These are phyloP conservation scores for Sesamia inferens DNA, from an alignment of 2,888 invertebrate species.

Conservation along the genomic window DNA sequence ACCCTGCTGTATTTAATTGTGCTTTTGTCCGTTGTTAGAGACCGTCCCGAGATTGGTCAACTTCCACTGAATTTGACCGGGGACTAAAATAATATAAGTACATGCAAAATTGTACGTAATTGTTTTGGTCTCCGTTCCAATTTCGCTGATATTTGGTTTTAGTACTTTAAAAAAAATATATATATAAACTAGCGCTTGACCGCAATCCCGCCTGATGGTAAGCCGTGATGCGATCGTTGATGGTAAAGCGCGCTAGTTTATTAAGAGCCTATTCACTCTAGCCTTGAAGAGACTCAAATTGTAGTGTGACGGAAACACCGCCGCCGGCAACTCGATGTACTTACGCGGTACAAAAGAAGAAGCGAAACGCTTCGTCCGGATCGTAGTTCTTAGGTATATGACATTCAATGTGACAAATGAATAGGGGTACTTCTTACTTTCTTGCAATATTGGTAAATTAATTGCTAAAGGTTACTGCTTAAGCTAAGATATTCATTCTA, in stretches of 20 bases:
- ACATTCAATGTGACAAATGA: constrained; percentile 6
- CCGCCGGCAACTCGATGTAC: no score
- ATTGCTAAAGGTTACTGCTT: neutral
- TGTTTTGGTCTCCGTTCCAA: constrained; percentile 56
- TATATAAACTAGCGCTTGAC: no score
- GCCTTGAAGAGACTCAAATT: no score
- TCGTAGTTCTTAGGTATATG: neutral
- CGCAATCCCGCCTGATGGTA: no score
- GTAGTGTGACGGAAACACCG: no score
- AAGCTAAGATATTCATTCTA: no score
- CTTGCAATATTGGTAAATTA: constrained; percentile 4
- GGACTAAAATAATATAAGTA: constrained; percentile 74
- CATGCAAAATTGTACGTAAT: constrained; percentile 62
- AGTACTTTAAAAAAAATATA: no score
- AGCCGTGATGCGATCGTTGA: no score
- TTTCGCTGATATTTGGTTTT: constrained; percentile 21
- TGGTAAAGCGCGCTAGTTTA: no score
- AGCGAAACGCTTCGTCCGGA: no score
- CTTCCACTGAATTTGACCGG: constrained; percentile 73
- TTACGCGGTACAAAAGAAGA: no score
- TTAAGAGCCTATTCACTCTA: no score
- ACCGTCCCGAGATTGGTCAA: constrained; percentile 79
- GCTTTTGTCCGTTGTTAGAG: constrained; percentile 85
- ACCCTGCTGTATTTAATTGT: constrained; percentile 89
- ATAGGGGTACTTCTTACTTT: neutral